Evolutionary conservation across 2,113 vertebrate genomes (phyloP), one percentile per base, ranked within the genome.

Genomic region (Talpa occidentalis): DNA sequence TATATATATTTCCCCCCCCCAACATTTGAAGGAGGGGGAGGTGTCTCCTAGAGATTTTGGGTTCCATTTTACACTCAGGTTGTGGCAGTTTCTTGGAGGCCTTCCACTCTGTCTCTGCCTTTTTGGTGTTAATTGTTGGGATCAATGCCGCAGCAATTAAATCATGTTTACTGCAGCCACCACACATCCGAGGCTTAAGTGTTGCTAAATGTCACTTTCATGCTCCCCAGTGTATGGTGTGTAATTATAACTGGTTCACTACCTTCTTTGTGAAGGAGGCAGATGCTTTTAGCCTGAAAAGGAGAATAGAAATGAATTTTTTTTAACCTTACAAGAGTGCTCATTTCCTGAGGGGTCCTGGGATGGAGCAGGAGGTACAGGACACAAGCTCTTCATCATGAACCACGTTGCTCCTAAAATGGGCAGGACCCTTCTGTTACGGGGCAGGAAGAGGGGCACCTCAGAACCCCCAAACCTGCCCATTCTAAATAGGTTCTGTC

Each of bases 231-330:
- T 93, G 93, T 84, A 94, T 42, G 88, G 90, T 37, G 49, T 97
- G 52, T 97, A 97, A 97, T 97, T 97, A 97, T 96, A 97, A 92
- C 67, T 42, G 93, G 94, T 89, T 96, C 88, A 70, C 95, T 95
- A 42, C 89, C 49, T 93, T 97, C 92, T 87, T 84, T 97, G 95
- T 81, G 92, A 97, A 94, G 93, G 91, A 96, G 86, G 85, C 70
- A 62, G 90, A 93, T 87, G 85, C 91, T 96, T 96, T 95, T 95
- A 93, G 82, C 44, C 94, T 73, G 44, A 62, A 96, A 94, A 69
- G 40, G 73, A 92, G 88, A 86, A 77, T 32, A 70, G 56, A 90
- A 91, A 76, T 70, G 28, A 49, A 17, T 95, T 93, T 91, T 26
- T 35, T 88, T 37, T 93, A 76, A 92, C 85, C 85, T 94, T 86